Conservation (phyloP, 37 sponge, comb jelly and placozoan species). For the Lycopodina hypogea region DNA sequence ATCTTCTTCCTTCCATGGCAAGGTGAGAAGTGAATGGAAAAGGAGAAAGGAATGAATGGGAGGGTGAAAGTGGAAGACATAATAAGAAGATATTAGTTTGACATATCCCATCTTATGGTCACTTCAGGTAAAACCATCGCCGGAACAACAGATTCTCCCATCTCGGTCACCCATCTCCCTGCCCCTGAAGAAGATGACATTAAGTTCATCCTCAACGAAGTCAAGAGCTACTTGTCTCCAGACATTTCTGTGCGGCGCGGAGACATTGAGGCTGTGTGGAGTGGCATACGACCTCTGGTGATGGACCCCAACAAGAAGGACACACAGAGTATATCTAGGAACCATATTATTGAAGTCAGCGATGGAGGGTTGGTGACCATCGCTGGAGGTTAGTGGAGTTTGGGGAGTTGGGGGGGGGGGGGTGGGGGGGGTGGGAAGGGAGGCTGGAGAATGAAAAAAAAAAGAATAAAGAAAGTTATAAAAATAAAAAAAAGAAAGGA, state of each 20-base stretch:
- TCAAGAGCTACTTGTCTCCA: constrained; percentile 87
- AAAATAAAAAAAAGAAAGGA: no score
- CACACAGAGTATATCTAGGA: constrained; percentile 93
- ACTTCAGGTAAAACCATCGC: constrained; percentile 71
- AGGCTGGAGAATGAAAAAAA: no score
- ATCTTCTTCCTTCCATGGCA: constrained; percentile 99
- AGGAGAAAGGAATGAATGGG: no score
- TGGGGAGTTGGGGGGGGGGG: no score
- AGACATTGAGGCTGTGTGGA: constrained; percentile 98
- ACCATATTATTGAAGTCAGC: constrained; percentile 96
- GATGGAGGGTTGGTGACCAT: constrained; percentile 86
- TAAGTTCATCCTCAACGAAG: constrained; percentile 91
- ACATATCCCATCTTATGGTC: not conserved
- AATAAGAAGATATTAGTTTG: no score
- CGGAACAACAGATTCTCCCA: constrained; percentile 94
- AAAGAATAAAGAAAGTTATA: no score
- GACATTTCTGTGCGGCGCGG: constrained; percentile 82
- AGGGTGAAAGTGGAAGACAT: no score
- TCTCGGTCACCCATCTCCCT: constrained; percentile 77
- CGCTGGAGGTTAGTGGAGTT: constrained; percentile 77
- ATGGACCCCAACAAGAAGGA: constrained; percentile 84
- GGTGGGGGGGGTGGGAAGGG: not conserved
- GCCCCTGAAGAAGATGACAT: constrained; percentile 88
- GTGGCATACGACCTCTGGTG: constrained; percentile 96
- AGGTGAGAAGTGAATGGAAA: constrained; percentile 30